A percentile compares a stretch with the other conserved stretches of the same genome.
phyloP scores from a whole-genome alignment of 2,888 invertebrate genomes.

The Auanema sp. region DNA sequence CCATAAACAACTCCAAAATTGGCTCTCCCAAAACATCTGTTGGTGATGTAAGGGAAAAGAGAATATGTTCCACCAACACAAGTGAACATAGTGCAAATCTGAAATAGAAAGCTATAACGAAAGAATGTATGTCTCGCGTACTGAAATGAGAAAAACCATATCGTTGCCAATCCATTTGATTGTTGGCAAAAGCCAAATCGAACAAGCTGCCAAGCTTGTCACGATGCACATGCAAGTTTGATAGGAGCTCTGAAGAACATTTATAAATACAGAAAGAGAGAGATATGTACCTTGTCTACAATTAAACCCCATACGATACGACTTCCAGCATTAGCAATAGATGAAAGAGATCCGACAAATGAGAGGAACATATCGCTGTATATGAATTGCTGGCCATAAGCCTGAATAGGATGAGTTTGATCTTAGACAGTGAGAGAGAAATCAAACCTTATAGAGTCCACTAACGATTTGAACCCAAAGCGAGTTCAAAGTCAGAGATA shows the following conservation, averaged over 20 bases:
- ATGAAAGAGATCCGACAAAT: constrained; percentile 55
- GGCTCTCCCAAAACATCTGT: constrained; percentile 53
- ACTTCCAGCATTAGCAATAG: constrained; percentile 56
- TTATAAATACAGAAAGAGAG: background rate
- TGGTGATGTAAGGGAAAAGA: constrained; percentile 55
- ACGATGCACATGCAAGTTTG: constrained; percentile 57
- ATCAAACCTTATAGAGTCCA: constrained; percentile 55
- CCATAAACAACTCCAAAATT: constrained; percentile 61
- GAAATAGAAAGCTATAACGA: background rate
- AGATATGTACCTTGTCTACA: constrained; percentile 52
- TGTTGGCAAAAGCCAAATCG: constrained; percentile 50
- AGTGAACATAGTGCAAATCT: constrained; percentile 56
- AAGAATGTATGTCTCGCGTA: constrained; percentile 2
- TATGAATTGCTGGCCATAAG: constrained; percentile 60
- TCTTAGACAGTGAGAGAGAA: too few species aligned
- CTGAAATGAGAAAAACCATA: constrained; percentile 36
- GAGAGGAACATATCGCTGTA: constrained; percentile 59
- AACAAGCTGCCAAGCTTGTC: constrained; percentile 48
- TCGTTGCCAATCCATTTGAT: constrained; percentile 39
- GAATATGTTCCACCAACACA: constrained; percentile 59
- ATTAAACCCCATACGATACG: constrained; percentile 56
- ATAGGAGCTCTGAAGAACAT: constrained; percentile 49
- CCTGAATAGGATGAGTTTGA: too few species aligned
- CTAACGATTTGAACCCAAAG: constrained; percentile 56
- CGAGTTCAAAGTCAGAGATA: constrained; percentile 52